These are phyloP conservation scores for Magallana angulata DNA, from an alignment of 1,140 invertebrate genomes.

Conservation along the genomic window DNA sequence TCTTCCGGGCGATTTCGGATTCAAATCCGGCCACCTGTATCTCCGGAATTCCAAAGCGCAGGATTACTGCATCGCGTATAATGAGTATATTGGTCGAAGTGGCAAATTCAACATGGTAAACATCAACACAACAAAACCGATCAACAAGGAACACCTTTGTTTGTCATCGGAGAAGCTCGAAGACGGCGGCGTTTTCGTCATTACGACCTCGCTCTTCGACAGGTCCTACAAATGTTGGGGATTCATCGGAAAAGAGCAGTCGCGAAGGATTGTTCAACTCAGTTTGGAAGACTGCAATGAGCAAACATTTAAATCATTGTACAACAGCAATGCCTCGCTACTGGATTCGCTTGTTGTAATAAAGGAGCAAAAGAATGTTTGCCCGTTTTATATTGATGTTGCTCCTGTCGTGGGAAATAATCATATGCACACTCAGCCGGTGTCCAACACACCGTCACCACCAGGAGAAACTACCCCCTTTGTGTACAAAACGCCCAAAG, in stretches of 20 bases:
- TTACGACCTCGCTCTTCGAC: constrained; percentile 31
- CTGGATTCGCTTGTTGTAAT: not conserved
- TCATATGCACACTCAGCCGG: not conserved
- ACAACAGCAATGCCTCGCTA: not conserved
- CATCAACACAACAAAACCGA: constrained; percentile 34
- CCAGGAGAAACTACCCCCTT: not conserved
- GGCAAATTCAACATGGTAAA: constrained; percentile 39
- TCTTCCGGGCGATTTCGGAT: constrained; percentile 40
- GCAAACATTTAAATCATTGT: not conserved
- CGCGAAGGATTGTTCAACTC: constrained; percentile 29
- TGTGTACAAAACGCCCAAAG: not conserved
- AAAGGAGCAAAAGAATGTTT: not conserved
- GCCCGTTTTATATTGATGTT: not conserved
- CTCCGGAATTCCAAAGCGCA: constrained; percentile 24
- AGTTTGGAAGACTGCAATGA: constrained; percentile 37
- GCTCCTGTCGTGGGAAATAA: not conserved
- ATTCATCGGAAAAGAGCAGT: constrained; percentile 28
- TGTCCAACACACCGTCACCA: not conserved
- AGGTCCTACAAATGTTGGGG: constrained; percentile 34
- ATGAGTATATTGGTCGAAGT: not conserved
- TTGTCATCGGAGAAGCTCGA: constrained; percentile 41
- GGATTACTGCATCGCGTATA: constrained; percentile 50
- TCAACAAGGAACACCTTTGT: constrained; percentile 40
- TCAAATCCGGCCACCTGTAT: constrained; percentile 39
- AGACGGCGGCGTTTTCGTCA: constrained; percentile 32